Evolutionary conservation across 2,113 vertebrate species (phyloP).

Genomic region (Phodopus roborovskii): DNA sequence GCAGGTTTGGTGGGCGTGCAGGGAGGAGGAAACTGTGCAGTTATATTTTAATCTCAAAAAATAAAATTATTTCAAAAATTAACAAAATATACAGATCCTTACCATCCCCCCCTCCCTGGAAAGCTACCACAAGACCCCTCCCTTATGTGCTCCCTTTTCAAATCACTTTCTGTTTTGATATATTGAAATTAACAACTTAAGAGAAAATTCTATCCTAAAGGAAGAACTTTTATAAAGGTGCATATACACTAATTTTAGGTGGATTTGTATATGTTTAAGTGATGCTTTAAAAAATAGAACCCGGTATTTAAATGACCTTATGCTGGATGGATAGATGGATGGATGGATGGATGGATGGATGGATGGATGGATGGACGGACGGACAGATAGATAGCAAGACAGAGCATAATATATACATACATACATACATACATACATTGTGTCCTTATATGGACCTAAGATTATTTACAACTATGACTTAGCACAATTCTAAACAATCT

Average conservation of each 20-base stretch:
- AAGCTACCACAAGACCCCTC: not conserved
- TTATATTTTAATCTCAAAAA: not conserved
- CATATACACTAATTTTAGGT: not conserved
- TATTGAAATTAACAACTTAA: conserved; percentile 39
- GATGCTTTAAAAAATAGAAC: conserved; percentile 31
- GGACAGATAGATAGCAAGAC: no score
- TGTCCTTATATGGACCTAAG: no score
- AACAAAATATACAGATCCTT: not conserved
- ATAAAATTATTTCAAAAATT: not conserved
- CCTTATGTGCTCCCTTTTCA: not conserved
- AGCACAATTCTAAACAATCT: conserved; percentile 63
- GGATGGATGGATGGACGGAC: no score
- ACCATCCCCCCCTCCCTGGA: not conserved
- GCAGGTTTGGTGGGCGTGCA: not conserved
- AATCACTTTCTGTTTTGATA: not conserved
- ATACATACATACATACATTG: no score
- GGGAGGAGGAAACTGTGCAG: not conserved
- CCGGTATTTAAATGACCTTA: conserved; percentile 10
- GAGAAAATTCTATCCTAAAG: not conserved
- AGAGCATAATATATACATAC: no score
- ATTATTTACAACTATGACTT: conserved; percentile 43
- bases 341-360: no score
- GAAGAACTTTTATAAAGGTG: conserved; percentile 11
- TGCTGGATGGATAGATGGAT: no score
- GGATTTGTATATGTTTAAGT: not conserved